Evolutionary conservation across 2,888 invertebrate species (phyloP), one percentile per base, ranked within the genome.

Genomic region (Microplitis manilae): DNA sequence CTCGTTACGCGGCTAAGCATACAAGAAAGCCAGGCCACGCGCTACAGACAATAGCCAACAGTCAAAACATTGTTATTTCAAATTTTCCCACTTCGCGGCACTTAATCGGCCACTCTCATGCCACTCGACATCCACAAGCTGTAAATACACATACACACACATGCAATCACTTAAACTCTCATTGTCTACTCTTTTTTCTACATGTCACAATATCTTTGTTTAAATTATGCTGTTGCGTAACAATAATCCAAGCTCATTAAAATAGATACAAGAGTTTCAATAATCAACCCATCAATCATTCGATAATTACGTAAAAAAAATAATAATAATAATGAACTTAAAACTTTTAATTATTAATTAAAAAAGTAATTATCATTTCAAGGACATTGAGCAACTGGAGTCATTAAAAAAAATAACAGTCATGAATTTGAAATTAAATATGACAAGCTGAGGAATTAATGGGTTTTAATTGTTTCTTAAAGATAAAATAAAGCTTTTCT

Each of bases 11-110:
- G 62, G 72, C 17, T 67, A 65, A 77, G 61, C 39, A 72, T 13
- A 77, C 77, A 77, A 73, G 73, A 72, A 68, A 68, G 73, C 68
- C 62, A 30, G 30, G 39, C 61, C 73, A 39, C 65, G 73, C 73
- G 50, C 73, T 76, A 40, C 30, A 50, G 17, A 77, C 77, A 77
- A 77, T 77, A 68, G 64, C 17, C 62, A 73, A 73, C 20, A 77
- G 73, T 77, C 77, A 77, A 77, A 77, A 77, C 73, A 73, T 77
- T 77, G 60, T 76, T 76, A 77, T 77, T 77, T 77, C 38, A 17
- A 77, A 61, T 68, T 73, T 77, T 77, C 68, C 67, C 61, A 73
- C 61, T 70, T 69, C 69, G n/a, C 68, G 39, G 67, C 67, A 9
- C 67, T 67, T 67, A 67, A 67, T 67, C 67, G 30, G 62, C n/a